Evolutionary conservation across 2,797 vertebrate genomes (phyloP).

Genomic region (Lemur catta): DNA sequence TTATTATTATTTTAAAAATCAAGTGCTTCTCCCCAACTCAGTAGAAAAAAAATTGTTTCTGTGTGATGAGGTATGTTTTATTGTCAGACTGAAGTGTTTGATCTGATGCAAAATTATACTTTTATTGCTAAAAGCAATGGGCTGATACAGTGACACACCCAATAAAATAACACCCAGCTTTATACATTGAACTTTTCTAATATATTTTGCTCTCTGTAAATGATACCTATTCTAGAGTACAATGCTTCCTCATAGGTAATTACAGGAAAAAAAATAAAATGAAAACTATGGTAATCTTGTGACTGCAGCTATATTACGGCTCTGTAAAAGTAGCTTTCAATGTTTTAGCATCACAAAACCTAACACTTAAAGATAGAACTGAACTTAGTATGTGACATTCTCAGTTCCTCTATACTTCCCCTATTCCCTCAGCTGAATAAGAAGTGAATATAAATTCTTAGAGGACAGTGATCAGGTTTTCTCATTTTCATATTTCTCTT

Average conservation of each 20-base stretch:
- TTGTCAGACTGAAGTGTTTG: background rate
- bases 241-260: background rate
- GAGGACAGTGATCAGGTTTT: background rate
- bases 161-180: background rate
- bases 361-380: background rate
- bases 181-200: background rate
- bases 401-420: background rate
- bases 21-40: background rate
- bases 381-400: background rate
- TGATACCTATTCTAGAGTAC: background rate
- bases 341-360: background rate
- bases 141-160: background rate
- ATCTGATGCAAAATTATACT: background rate
- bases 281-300: background rate
- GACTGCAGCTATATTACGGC: background rate
- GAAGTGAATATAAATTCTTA: background rate
- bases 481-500: background rate
- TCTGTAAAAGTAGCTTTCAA: slow-evolving; percentile 27
- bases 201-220: slow-evolving; percentile 10
- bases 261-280: background rate
- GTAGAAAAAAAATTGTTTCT: slow-evolving; percentile 43
- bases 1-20: slow-evolving; percentile 35
- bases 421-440: background rate
- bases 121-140: background rate
- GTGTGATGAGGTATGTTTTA: background rate